Conservation (phyloP, 1,140 invertebrate species). For the Onthophagus taurus region DNA sequence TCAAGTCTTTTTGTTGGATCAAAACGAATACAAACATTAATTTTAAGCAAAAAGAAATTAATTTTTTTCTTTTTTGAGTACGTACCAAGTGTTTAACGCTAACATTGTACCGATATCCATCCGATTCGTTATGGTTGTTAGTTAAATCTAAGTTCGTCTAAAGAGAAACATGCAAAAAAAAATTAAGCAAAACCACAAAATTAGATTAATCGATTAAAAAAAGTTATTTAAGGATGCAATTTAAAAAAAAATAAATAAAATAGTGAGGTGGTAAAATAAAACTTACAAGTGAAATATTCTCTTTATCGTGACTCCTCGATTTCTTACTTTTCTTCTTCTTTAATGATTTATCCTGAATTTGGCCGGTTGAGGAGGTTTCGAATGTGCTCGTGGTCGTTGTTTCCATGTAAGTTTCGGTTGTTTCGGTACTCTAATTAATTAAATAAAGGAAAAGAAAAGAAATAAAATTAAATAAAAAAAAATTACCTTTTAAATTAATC, state of each 20-base stretch:
- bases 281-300: slow-evolving; percentile 56
- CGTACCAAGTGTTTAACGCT: slow-evolving; percentile 41
- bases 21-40: slow-evolving; percentile 10
- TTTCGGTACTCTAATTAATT: slow-evolving; percentile 31
- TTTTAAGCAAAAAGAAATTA: slow-evolving; percentile 15
- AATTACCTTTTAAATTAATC: slow-evolving; percentile 9
- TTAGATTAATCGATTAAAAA: background rate
- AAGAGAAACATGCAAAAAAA: slow-evolving; percentile 25
- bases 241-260: slow-evolving; percentile 19
- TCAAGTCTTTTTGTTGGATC: slow-evolving; percentile 20
- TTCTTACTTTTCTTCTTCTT: slow-evolving; percentile 51
- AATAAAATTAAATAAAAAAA: slow-evolving; percentile 15
- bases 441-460: slow-evolving; percentile 11
- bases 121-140: slow-evolving; percentile 36
- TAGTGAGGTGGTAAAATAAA: slow-evolving; percentile 19
- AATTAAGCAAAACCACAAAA: slow-evolving; percentile 29
- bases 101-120: slow-evolving; percentile 47
- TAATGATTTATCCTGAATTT: slow-evolving; percentile 19
- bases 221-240: background rate
- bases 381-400: slow-evolving; percentile 24
- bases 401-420: slow-evolving; percentile 26
- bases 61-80: slow-evolving; percentile 4
- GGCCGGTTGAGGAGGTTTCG: background rate
- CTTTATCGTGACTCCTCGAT: slow-evolving; percentile 50
- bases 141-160: slow-evolving; percentile 33